These are phyloP conservation scores for Carcina quercana DNA, from an alignment of 2,888 invertebrate species.

Conservation along the genomic window DNA sequence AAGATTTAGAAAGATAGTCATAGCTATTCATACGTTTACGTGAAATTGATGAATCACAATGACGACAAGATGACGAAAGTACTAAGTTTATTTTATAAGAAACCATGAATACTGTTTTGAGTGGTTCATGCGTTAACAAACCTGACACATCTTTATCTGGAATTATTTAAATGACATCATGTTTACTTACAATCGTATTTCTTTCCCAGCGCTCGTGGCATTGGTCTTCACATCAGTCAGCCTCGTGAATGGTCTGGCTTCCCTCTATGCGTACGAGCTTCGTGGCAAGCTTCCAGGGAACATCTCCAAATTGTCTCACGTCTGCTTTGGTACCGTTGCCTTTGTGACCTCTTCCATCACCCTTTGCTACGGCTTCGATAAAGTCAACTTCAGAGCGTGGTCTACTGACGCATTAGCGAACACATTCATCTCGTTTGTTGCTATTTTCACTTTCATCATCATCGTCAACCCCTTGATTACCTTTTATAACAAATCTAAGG, in stretches of 20 bases:
- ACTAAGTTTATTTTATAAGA: too few relatives aligned
- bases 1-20: too few relatives aligned
- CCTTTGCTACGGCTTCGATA: slow-evolving; percentile 43
- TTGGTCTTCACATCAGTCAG: slow-evolving; percentile 34
- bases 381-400: slow-evolving; percentile 34
- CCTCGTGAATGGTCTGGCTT: slow-evolving; percentile 31
- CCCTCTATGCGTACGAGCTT: slow-evolving; percentile 32
- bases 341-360: slow-evolving; percentile 32
- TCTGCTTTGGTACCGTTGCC: slow-evolving; percentile 35
- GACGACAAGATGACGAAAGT: too few relatives aligned
- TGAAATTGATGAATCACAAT: too few relatives aligned
- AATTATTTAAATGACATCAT: too few relatives aligned
- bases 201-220: slow-evolving; percentile 33
- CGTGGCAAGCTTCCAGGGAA: slow-evolving; percentile 25
- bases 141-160: too few relatives aligned
- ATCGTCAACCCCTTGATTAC: slow-evolving; percentile 37
- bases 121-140: too few relatives aligned
- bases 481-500: slow-evolving; percentile 27
- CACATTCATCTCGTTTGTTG: slow-evolving; percentile 31
- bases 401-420: slow-evolving; percentile 23
- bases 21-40: too few relatives aligned
- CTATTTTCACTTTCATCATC: slow-evolving; percentile 30
- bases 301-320: slow-evolving; percentile 33
- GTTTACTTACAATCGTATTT: too few relatives aligned
- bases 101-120: too few relatives aligned